Base-by-base conservation (phyloP, 2,888 invertebrate species). In the Tridacna gigas region DNA sequence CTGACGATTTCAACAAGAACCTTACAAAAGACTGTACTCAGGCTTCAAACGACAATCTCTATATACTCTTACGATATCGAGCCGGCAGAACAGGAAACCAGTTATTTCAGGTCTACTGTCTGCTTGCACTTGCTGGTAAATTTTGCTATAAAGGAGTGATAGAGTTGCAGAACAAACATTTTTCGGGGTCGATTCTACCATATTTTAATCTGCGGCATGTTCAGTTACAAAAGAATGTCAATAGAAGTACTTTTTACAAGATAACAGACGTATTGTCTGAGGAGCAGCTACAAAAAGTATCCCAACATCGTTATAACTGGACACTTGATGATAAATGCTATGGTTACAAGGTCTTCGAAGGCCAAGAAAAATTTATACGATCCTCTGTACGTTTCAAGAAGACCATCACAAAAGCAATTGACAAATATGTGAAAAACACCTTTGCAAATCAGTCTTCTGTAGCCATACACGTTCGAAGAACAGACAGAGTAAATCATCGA, bases 381-480 rank as follows among this genome's bases (percentile, higher is more conserved):
- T 37, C 37, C 7, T 37, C 37, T 37, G 37, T 37, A 37, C 37
- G 37, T 37, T 7, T 37, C 3, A 37, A 37, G 37, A 37, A 37
- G 7, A 2, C 2, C 7, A 37, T 65, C 12, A 22, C 26, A 12
- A 25, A 25, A 11, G 65, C 25, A 13, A 26, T 65, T 13, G 28
- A 65, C 0, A 4, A 65, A 28, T 65, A 22, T 26, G 25, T 65
- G 1, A 15, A 4, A 3, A 28, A 15, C 20, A 20, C 20, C 2
- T 25, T 11, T 0, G 25, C 28, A 13, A 20, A 28, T 1, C 25
- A 26, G 15, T 28, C 65, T 18, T 28, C 25, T 28, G 65, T 65
- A 65, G 25, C 26, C 28, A 65, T 65, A 25, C 65, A 65, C 11
- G 25, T 65, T 26, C 65, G 65, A 18, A 25, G 65, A 65, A 65